Percentiles rank a stretch among this genome's conserved stretches.
Conservation (phyloP, 2,888 invertebrate species). For the Megastigmus dorsalis region DNA sequence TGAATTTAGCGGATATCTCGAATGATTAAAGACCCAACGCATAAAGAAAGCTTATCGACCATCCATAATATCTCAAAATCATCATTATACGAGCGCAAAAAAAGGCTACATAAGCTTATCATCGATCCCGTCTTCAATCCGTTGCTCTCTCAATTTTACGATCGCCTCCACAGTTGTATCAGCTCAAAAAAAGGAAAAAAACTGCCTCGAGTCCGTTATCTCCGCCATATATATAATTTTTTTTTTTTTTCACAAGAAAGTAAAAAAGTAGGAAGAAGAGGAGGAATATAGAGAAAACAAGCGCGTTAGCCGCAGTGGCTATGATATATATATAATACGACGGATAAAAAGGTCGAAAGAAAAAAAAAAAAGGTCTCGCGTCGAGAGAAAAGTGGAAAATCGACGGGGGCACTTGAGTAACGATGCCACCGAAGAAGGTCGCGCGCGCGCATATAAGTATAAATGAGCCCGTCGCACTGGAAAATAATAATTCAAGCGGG, state of each 20-base stretch:
- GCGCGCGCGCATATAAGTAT: too few species aligned
- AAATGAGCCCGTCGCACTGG: not conserved
- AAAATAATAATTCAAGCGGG: conserved; percentile 6
- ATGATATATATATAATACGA: too few species aligned
- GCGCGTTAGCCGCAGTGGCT: too few species aligned
- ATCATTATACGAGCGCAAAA: not conserved
- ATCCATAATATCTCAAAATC: conserved; percentile 8
- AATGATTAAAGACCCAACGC: not conserved
- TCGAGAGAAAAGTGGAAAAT: not conserved
- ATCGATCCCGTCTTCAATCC: not conserved
- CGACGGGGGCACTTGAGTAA: conserved; percentile 11
- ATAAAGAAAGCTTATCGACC: not conserved
- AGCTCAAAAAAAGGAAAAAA: not conserved
- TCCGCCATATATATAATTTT: too few species aligned
- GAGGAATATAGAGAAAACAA: not conserved
- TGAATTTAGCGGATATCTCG: too few species aligned
- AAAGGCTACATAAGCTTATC: conserved; percentile 1
- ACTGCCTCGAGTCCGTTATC: too few species aligned
- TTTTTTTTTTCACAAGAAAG: too few species aligned
- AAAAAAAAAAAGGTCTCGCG: not conserved
- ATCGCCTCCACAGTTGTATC: not conserved
- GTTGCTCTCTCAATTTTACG: conserved; percentile 20
- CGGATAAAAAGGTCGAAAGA: not conserved
- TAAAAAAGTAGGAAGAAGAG: too few species aligned
- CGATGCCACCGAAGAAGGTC: conserved; percentile 3